Conservation (phyloP, 2,797 vertebrate species). For the Lindbergichthys nudifrons region DNA sequence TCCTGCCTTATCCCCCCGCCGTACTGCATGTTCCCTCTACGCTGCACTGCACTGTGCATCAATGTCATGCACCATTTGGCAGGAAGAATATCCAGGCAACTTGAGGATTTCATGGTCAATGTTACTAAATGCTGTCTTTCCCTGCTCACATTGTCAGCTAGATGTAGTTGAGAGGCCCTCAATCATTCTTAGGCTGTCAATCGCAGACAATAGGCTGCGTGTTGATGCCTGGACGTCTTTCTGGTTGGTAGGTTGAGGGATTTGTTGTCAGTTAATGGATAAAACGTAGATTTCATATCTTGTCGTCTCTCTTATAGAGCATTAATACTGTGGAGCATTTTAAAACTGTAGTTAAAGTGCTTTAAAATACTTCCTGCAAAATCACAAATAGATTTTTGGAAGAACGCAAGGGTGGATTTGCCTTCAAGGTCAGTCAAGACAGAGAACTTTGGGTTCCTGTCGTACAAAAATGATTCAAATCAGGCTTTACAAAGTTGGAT, state of each 20-base stretch:
- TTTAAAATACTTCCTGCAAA: conserved; percentile 2
- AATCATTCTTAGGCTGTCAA: conserved; percentile 35
- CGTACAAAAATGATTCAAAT: conserved; percentile 41
- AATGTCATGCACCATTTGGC: conserved; percentile 22
- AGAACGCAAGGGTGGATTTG: not conserved
- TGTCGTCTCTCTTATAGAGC: not conserved
- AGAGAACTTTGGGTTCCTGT: conserved; percentile 14
- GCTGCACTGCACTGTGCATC: conserved; percentile 15
- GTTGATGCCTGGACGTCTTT: conserved; percentile 12
- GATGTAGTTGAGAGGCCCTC: conserved; percentile 20
- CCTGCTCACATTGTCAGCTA: conserved; percentile 9
- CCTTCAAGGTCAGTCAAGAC: conserved; percentile 17
- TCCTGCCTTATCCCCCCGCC: not conserved
- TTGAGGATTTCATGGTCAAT: conserved; percentile 21
- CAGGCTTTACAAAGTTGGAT: conserved; percentile 19
- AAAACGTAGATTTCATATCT: not conserved
- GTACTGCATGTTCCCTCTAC: not conserved
- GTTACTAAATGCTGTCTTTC: conserved; percentile 21
- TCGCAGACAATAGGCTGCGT: not conserved
- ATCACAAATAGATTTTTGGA: conserved; percentile 9
- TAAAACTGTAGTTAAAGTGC: too few species aligned
- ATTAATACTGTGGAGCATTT: not conserved
- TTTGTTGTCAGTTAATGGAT: conserved; percentile 8
- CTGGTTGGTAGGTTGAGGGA: conserved; percentile 3
- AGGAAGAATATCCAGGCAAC: conserved; percentile 14